These are phyloP conservation scores for Peromyscus polionotus DNA, from an alignment of 2,113 vertebrate genomes.

Conservation along the genomic window DNA sequence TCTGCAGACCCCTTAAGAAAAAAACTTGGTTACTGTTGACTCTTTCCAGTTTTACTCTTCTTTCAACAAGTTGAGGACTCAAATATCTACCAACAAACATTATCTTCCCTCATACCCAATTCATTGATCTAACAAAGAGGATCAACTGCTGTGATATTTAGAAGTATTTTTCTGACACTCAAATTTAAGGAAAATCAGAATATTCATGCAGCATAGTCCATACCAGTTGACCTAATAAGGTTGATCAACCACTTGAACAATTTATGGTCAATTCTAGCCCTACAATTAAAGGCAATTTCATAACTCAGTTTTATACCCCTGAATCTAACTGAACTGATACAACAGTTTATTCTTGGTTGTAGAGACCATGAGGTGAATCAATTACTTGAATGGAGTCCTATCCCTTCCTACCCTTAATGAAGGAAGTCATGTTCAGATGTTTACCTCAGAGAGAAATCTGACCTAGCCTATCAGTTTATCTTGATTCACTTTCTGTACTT, in stretches of 20 bases:
- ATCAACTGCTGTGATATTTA: background rate
- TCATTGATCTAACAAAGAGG: background rate
- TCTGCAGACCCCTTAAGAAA: background rate
- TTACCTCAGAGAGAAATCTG: background rate
- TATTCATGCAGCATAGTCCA: background rate
- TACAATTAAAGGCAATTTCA: background rate
- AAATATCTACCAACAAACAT: background rate
- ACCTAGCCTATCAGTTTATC: background rate
- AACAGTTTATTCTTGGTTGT: background rate
- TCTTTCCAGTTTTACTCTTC: background rate
- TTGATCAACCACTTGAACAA: background rate
- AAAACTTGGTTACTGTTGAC: background rate
- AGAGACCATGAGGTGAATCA: background rate
- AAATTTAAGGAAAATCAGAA: background rate
- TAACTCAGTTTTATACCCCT: background rate
- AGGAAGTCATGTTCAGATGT: background rate
- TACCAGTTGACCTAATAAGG: background rate
- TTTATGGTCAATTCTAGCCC: background rate
- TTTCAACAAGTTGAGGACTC: slow-evolving; percentile 9
- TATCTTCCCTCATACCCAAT: background rate
- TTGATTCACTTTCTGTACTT: background rate
- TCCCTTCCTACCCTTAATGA: background rate
- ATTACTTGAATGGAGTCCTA: background rate
- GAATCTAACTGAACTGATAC: background rate
- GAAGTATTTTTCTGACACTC: background rate